phyloP scores from a whole-genome alignment of 2,888 invertebrate species.

The Morpho achilles region DNA sequence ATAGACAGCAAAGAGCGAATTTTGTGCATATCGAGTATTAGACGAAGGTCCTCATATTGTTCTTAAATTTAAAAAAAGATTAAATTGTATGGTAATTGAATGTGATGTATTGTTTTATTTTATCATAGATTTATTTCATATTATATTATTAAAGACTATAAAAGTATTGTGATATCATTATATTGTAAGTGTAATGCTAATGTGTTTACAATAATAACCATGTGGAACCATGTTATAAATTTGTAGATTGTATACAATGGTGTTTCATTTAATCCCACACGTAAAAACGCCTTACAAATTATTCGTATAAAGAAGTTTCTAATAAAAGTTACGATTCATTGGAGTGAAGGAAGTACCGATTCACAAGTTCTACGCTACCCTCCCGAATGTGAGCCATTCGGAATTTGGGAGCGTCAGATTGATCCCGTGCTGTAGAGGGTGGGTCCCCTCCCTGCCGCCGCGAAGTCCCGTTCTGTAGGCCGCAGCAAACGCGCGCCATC shows the following conservation, averaged over 20 bases:
- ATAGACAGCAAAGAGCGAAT: background rate
- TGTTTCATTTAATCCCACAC: conserved; percentile 47
- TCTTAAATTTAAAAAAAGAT: too few species aligned
- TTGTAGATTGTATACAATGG: conserved; percentile 43
- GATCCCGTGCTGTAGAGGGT: conserved; percentile 55
- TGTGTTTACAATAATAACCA: conserved; percentile 45
- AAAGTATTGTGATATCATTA: conserved; percentile 73
- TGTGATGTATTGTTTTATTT: conserved; percentile 1
- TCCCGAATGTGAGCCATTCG: conserved; percentile 42
- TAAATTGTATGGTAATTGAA: too few species aligned
- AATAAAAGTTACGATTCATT: conserved; percentile 19
- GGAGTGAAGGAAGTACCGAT: conserved; percentile 16
- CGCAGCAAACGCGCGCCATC: conserved; percentile 72
- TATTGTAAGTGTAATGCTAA: conserved; percentile 52
- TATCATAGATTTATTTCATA: conserved; percentile 26
- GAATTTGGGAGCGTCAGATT: conserved; percentile 49
- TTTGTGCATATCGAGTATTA: background rate
- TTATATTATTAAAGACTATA: conserved; percentile 57
- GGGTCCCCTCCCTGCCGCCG: conserved; percentile 59
- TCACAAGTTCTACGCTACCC: conserved; percentile 22
- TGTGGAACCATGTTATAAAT: conserved; percentile 62
- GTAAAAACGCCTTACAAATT: conserved; percentile 10
- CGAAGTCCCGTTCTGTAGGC: conserved; percentile 32
- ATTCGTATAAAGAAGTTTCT: conserved; percentile 14
- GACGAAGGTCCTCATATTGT: background rate